Base-by-base conservation (phyloP, 2,113 vertebrate genomes). In the Steatornis caripensis region DNA sequence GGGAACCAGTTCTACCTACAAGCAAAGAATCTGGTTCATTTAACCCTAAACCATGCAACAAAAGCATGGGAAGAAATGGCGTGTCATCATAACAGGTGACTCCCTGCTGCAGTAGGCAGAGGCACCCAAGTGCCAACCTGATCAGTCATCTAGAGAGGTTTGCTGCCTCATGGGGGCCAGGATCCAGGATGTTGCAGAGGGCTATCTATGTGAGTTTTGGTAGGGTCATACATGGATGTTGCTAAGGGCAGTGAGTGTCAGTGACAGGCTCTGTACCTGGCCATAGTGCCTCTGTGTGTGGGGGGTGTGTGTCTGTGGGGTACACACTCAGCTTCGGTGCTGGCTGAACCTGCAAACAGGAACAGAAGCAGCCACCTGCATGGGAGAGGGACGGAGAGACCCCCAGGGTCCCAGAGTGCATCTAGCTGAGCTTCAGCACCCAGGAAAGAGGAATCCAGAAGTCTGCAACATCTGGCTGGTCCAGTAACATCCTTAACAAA, bases 141-240 rank as follows among this genome's bases (percentile, higher is more conserved):
- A 53, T 22, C 8, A 29, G 30, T 5, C 15, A 3, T 7, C 32
- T 82, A 20, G 13, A 82, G 46, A 49, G 3, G 11, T 49, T 39
- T 69, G 15, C 10, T 68, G 48, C 36, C 27, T n/a, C 19, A 19
- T 62, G 26, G 19, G 23, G 19, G 5, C 16, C 36, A 43, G 36
- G 36, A 32, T n/a, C 15, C 1, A 3, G 16, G 6, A 8, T 57
- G 20, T 3, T 43, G 9, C 22, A 20, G 20, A 0, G 0, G 17
- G 12, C 17, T 49, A 5, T 12, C 51, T 65, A 8, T 51, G 16
- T 60, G 45, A n/a, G 15, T 64, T 81, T 60, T 76, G 19, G 16
- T 58, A 39, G 26, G 26, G 23, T 46, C 39, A 27, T 32, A 19
- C 9, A 30, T 12, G 27, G 37, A 13, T 18, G 10, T 4, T 76